These are phyloP conservation scores for Hesperia comma DNA, from an alignment of 2,888 invertebrate genomes.

Conservation along the genomic window DNA sequence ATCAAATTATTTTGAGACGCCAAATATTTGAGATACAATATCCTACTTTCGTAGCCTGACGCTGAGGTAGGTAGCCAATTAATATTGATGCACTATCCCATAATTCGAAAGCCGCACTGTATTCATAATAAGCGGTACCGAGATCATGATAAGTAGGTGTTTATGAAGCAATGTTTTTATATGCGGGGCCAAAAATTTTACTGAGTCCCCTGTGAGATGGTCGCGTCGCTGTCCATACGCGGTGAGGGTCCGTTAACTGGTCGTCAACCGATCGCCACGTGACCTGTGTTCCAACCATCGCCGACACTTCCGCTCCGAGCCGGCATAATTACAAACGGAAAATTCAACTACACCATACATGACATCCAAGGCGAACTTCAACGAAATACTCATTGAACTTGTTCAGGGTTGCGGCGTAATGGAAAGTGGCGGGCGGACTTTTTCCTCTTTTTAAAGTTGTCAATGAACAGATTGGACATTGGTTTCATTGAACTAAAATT, in stretches of 20 bases:
- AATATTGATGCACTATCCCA: slow-evolving; percentile 14
- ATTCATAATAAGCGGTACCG: slow-evolving; percentile 19
- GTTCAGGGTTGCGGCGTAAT: background rate
- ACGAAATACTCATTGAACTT: slow-evolving; percentile 49
- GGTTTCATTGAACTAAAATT: background rate
- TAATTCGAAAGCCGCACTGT: slow-evolving; percentile 5
- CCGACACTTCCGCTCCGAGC: slow-evolving; percentile 73
- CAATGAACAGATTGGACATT: too few relatives aligned
- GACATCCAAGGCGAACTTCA: slow-evolving; percentile 67
- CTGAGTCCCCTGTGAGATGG: slow-evolving; percentile 64
- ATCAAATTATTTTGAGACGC: too few relatives aligned
- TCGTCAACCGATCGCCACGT: slow-evolving; percentile 71
- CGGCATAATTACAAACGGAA: slow-evolving; percentile 78
- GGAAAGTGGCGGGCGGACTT: background rate
- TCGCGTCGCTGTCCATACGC: slow-evolving; percentile 70
- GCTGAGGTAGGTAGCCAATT: background rate
- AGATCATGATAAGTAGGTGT: slow-evolving; percentile 32
- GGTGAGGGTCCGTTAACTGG: slow-evolving; percentile 72
- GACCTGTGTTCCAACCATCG: slow-evolving; percentile 73
- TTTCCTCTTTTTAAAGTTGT: background rate
- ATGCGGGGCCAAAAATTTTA: slow-evolving; percentile 41
- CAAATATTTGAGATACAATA: too few relatives aligned
- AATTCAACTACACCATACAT: slow-evolving; percentile 75
- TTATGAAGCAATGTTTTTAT: slow-evolving; percentile 27
- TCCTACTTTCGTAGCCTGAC: too few relatives aligned